Evolutionary conservation across 2,797 vertebrate species (phyloP).

Genomic region (Propithecus deckenii): DNA sequence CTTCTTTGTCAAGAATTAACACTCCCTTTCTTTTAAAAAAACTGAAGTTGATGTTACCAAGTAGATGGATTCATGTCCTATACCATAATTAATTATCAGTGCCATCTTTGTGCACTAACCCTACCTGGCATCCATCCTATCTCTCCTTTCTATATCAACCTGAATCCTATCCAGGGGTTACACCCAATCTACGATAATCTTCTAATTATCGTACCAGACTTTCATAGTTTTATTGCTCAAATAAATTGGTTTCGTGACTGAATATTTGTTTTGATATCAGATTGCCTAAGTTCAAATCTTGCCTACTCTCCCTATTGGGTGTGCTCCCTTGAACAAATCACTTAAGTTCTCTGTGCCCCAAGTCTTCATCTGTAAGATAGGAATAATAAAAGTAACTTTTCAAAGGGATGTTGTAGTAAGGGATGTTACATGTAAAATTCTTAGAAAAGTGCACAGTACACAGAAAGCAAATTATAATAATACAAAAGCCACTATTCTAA

Average conservation of each 20-base stretch:
- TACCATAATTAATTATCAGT: neutral
- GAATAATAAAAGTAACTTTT: neutral
- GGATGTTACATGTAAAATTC: neutral
- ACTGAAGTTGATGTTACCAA: neutral
- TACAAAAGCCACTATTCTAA: neutral
- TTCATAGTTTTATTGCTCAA: neutral
- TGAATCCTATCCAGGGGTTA: accelerated
- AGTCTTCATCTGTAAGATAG: neutral
- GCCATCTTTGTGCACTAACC: neutral
- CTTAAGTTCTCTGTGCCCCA: neutral
- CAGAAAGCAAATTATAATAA: neutral
- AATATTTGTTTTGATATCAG: neutral
- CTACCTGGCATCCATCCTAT: neutral
- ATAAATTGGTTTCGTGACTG: neutral
- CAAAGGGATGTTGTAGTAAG: neutral
- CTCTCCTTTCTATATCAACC: neutral
- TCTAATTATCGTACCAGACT: neutral
- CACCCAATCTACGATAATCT: neutral
- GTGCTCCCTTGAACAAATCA: neutral
- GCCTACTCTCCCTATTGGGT: neutral
- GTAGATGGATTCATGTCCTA: neutral
- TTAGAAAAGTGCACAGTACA: neutral
- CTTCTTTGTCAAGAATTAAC: neutral
- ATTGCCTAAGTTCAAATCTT: neutral
- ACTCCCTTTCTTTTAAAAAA: neutral